phyloP scores from a whole-genome alignment of 1,140 invertebrate species.

The Sinella curviseta region DNA sequence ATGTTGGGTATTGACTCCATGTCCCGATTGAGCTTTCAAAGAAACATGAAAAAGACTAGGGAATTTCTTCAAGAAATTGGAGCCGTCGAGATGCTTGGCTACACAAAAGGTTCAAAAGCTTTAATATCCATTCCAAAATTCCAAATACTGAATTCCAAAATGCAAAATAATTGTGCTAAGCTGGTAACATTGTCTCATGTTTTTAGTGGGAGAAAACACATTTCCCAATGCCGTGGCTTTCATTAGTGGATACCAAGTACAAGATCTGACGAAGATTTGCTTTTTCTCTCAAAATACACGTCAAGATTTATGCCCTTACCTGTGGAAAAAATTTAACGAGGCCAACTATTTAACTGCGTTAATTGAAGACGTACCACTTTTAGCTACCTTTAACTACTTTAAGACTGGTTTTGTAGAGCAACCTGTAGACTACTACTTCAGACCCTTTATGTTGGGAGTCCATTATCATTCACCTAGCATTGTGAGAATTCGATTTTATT shows the following conservation, averaged over 20 bases:
- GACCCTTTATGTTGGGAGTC: slow-evolving; percentile 52
- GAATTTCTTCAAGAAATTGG: slow-evolving; percentile 37
- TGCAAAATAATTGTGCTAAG: too few relatives aligned
- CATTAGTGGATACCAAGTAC: background rate
- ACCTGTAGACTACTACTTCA: slow-evolving; percentile 55
- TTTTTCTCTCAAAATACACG: slow-evolving; percentile 18
- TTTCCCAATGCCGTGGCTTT: slow-evolving; percentile 53
- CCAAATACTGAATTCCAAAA: too few relatives aligned
- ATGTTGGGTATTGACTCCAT: slow-evolving; percentile 45
- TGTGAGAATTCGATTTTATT: slow-evolving; percentile 16
- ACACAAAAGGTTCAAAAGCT: slow-evolving; percentile 41
- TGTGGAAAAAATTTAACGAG: slow-evolving; percentile 25
- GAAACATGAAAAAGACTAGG: slow-evolving; percentile 43
- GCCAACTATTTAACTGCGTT: slow-evolving; percentile 43
- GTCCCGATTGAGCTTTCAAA: slow-evolving; percentile 43
- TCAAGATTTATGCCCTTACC: slow-evolving; percentile 7
- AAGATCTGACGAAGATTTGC: slow-evolving; percentile 12
- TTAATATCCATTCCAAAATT: background rate
- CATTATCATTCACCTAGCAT: slow-evolving; percentile 2
- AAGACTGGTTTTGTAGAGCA: slow-evolving; percentile 54
- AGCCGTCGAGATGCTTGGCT: slow-evolving; percentile 47
- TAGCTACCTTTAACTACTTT: slow-evolving; percentile 55
- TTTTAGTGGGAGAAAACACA: slow-evolving; percentile 52
- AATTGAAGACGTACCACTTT: slow-evolving; percentile 42
- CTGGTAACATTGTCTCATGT: too few relatives aligned